Evolutionary conservation across 2,113 vertebrate genomes (phyloP).

Genomic region (Indicator indicator): DNA sequence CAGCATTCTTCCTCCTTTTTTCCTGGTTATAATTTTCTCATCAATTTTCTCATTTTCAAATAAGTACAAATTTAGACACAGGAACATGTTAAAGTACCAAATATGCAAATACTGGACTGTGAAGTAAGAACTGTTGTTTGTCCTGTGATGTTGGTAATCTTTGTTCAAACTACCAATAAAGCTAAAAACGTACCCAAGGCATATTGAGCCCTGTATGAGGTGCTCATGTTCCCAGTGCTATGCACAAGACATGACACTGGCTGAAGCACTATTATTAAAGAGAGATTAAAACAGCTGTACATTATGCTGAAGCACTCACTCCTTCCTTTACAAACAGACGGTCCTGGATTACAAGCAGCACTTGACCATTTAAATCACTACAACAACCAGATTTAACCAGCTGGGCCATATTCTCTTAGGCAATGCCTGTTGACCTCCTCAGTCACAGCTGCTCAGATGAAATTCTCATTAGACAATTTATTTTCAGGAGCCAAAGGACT

Average conservation of each 20-base stretch:
- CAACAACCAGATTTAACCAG: conserved; percentile 94
- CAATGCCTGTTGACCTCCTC: conserved; percentile 83
- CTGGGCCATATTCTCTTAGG: conserved; percentile 91
- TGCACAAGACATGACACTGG: conserved; percentile 82
- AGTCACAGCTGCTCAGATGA: conserved; percentile 81
- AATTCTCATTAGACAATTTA: conserved; percentile 84
- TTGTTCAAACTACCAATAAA: neutral
- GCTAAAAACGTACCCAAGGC: conserved; percentile 34
- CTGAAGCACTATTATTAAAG: conserved; percentile 91
- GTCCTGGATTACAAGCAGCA: conserved; percentile 93
- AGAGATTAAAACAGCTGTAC: conserved; percentile 98
- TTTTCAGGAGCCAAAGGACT: conserved; percentile 79
- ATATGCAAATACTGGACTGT: neutral
- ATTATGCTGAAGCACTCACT: conserved; percentile 90
- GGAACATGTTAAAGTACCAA: neutral
- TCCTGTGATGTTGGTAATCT: neutral
- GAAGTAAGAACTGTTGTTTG: neutral
- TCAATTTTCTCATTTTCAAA: neutral
- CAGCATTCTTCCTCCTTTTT: neutral
- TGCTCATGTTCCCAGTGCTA: conserved; percentile 75
- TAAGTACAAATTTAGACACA: neutral
- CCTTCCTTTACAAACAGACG: conserved; percentile 89
- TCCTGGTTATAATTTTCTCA: neutral
- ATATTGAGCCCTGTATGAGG: conserved; percentile 68
- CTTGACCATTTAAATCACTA: conserved; percentile 97